Conservation (phyloP, 1,140 invertebrate genomes). For the Drosophila hydei region DNA sequence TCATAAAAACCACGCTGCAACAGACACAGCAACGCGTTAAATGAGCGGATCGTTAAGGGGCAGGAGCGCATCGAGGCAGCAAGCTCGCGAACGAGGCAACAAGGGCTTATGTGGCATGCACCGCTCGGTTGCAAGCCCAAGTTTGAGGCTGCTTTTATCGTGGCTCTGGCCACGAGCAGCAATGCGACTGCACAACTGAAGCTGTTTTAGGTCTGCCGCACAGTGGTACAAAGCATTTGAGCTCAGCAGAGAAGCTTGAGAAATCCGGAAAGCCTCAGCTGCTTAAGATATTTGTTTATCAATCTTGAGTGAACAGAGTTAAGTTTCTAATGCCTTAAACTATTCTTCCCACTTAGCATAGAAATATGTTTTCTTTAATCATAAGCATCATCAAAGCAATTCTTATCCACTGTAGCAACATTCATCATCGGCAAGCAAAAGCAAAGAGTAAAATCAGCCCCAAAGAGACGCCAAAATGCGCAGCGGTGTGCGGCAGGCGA, state of each 20-base stretch:
- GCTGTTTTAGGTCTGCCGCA: slow-evolving; percentile 13
- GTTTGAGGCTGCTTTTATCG: slow-evolving; percentile 19
- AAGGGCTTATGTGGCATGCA: slow-evolving; percentile 33
- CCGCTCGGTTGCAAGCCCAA: slow-evolving; percentile 6
- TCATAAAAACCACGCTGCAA: slow-evolving; percentile 70
- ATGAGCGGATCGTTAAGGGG: slow-evolving; percentile 79
- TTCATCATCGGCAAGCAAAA: slow-evolving; percentile 30
- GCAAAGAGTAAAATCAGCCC: slow-evolving; percentile 45
- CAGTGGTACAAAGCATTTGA: slow-evolving; percentile 37
- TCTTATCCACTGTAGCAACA: slow-evolving; percentile 30
- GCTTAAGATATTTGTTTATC: no score
- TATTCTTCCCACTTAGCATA: no score
- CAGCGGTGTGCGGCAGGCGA: slow-evolving; percentile 36
- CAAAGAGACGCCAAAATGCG: slow-evolving; percentile 29
- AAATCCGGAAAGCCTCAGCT: no score
- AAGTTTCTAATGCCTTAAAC: no score
- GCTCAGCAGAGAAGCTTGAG: no score
- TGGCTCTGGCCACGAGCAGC: slow-evolving; percentile 49
- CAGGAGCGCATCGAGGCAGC: slow-evolving; percentile 52
- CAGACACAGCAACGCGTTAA: slow-evolving; percentile 72
- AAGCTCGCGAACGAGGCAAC: neutral
- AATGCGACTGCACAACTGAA: neutral
- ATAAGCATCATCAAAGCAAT: neutral
- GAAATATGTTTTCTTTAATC: no score
- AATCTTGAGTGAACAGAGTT: no score